These are phyloP conservation scores for Triplophysa bombifrons DNA, from an alignment of 2,797 vertebrate genomes.

Conservation along the genomic window DNA sequence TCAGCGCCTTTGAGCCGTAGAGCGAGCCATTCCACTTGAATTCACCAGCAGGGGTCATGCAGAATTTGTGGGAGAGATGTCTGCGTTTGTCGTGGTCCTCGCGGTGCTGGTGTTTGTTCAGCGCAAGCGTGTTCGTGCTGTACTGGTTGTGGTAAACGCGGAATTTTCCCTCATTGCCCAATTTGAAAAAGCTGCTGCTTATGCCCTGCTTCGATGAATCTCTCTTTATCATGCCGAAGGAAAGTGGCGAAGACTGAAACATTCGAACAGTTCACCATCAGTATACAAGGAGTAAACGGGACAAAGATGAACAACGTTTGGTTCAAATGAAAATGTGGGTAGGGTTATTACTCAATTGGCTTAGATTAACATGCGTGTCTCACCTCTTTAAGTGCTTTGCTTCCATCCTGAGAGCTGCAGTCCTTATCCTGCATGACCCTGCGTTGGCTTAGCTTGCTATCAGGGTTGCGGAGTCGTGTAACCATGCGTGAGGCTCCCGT, in stretches of 20 bases:
- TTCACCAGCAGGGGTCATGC: slow-evolving; percentile 90
- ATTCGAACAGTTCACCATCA: not conserved
- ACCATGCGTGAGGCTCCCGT: slow-evolving; percentile 80
- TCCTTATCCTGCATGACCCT: slow-evolving; percentile 85
- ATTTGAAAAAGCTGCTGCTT: slow-evolving; percentile 87
- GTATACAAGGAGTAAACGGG: not conserved
- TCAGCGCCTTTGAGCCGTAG: slow-evolving; percentile 91
- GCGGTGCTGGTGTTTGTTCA: slow-evolving; percentile 98
- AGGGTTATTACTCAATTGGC: not conserved
- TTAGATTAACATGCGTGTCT: slow-evolving; percentile 40
- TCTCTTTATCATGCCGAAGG: slow-evolving; percentile 78
- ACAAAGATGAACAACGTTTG: not conserved
- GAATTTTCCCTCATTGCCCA: slow-evolving; percentile 96
- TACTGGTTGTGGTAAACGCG: slow-evolving; percentile 97
- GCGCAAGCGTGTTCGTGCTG: slow-evolving; percentile 91
- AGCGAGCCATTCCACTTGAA: slow-evolving; percentile 99
- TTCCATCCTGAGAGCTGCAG: slow-evolving; percentile 79
- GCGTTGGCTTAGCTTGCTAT: slow-evolving; percentile 86
- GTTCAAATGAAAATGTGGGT: too few relatives aligned
- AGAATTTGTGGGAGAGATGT: slow-evolving; percentile 98
- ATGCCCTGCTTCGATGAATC: slow-evolving; percentile 79
- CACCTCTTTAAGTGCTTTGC: slow-evolving; percentile 89
- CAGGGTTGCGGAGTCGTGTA: slow-evolving; percentile 84
- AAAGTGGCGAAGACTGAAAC: slow-evolving; percentile 82
- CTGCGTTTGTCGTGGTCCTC: slow-evolving; percentile 97